phyloP scores from a whole-genome alignment of 2,797 vertebrate species.

The Anguilla megastoma region DNA sequence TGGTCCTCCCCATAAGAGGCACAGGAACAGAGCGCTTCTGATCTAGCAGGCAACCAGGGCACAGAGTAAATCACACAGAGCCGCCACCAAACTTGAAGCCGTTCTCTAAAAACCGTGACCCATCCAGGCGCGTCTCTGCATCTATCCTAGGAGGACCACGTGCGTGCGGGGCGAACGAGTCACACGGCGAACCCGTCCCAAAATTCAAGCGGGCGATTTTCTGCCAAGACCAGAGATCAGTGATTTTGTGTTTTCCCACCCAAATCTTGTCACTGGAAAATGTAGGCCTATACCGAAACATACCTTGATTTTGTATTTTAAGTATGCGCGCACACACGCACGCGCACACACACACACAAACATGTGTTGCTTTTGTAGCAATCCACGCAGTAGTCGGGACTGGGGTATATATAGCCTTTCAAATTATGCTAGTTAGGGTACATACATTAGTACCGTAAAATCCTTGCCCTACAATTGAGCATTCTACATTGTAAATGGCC shows the following conservation, averaged over 20 bases:
- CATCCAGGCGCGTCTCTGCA: neutral
- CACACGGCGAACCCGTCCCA: neutral
- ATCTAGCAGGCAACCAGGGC: constrained; percentile 52
- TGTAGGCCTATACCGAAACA: neutral
- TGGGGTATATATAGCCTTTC: neutral
- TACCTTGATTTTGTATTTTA: neutral
- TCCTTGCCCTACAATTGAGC: neutral
- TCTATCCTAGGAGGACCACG: neutral
- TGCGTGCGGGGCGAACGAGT: neutral
- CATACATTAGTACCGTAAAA: neutral
- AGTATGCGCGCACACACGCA: neutral
- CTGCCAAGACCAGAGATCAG: neutral
- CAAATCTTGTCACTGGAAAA: neutral
- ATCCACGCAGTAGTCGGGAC: neutral
- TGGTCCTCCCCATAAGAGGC: constrained; percentile 46
- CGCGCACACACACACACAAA: no score
- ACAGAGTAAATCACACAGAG: constrained; percentile 51
- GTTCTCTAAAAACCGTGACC: neutral
- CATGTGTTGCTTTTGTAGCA: neutral
- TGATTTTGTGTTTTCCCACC: neutral
- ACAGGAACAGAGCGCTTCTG: constrained; percentile 46
- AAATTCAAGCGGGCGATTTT: neutral
- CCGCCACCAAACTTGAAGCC: constrained; percentile 28
- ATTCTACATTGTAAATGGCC: neutral
- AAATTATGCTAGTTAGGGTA: neutral